These are phyloP conservation scores for Aleiodes leptofemur DNA, from an alignment of 2,888 invertebrate genomes.

Conservation along the genomic window DNA sequence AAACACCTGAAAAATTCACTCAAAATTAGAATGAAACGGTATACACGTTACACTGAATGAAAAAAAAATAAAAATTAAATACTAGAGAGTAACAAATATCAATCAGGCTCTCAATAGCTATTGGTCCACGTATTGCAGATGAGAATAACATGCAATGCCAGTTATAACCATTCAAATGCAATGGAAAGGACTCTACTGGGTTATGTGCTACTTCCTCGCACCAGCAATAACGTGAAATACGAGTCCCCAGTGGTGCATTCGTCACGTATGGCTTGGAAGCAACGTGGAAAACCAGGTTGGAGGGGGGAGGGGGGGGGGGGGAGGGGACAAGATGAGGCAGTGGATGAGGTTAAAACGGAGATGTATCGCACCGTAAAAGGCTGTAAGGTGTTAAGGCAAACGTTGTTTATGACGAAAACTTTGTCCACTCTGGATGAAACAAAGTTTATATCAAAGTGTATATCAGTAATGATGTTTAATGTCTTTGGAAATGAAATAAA, in stretches of 20 bases:
- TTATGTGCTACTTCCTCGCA: conserved; percentile 46
- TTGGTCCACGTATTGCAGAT: conserved; percentile 26
- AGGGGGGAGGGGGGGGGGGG: conserved; percentile 26
- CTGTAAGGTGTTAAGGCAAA: conserved; percentile 49
- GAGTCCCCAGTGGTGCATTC: conserved; percentile 68
- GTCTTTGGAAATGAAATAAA: not conserved
- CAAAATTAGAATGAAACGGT: conserved; percentile 3
- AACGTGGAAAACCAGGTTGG: conserved; percentile 42
- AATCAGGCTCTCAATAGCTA: conserved; percentile 53
- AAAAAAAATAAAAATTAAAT: conserved; percentile 30
- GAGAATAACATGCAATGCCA: conserved; percentile 37
- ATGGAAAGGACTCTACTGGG: conserved; percentile 29
- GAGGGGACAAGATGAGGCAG: not conserved
- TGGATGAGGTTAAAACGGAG: conserved; percentile 47
- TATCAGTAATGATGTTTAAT: conserved; percentile 30
- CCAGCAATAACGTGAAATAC: conserved; percentile 65
- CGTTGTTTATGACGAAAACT: conserved; percentile 66
- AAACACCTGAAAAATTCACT: not conserved
- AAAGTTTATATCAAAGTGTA: conserved; percentile 1
- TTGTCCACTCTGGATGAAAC: conserved; percentile 33
- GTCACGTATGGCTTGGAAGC: conserved; percentile 57
- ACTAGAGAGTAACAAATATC: conserved; percentile 51
- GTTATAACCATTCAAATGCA: conserved; percentile 39
- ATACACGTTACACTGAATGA: too few species aligned
- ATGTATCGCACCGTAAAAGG: conserved; percentile 52